Conservation (phyloP, 2,797 vertebrate species). For the Cirrhinus mrigala region DNA sequence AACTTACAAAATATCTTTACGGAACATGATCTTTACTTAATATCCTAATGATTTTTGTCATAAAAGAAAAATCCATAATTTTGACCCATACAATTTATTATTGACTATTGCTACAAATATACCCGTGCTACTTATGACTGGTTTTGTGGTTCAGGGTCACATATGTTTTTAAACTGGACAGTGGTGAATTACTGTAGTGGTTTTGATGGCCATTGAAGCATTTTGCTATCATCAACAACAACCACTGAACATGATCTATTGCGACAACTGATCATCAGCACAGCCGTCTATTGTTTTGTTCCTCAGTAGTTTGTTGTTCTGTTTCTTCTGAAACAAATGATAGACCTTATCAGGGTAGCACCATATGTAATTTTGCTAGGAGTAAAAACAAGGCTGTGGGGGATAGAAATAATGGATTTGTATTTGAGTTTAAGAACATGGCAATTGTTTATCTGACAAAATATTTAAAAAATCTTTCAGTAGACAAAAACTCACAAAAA, state of each 20-base stretch:
- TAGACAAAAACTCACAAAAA: no score
- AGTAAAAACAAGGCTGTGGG: background rate
- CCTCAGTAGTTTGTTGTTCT: background rate
- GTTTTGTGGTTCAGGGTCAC: no score
- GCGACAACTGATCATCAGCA: background rate
- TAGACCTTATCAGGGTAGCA: background rate
- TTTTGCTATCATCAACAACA: background rate
- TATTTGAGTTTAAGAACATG: background rate
- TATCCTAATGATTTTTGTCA: no score
- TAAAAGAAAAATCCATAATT: no score
- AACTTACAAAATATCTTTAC: no score
- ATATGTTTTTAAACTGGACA: background rate
- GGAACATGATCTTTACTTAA: no score
- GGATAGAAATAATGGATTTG: background rate
- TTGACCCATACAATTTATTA: no score
- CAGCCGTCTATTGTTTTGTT: background rate
- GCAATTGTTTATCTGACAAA: background rate
- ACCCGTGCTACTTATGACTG: no score
- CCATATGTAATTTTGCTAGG: background rate
- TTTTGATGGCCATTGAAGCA: background rate
- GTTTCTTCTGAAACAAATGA: background rate
- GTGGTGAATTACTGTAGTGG: background rate
- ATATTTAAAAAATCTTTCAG: background rate
- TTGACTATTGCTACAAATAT: no score
- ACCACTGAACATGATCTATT: background rate